These are phyloP conservation scores for Hemicordylus capensis DNA, from an alignment of 2,113 vertebrate species.

Conservation along the genomic window DNA sequence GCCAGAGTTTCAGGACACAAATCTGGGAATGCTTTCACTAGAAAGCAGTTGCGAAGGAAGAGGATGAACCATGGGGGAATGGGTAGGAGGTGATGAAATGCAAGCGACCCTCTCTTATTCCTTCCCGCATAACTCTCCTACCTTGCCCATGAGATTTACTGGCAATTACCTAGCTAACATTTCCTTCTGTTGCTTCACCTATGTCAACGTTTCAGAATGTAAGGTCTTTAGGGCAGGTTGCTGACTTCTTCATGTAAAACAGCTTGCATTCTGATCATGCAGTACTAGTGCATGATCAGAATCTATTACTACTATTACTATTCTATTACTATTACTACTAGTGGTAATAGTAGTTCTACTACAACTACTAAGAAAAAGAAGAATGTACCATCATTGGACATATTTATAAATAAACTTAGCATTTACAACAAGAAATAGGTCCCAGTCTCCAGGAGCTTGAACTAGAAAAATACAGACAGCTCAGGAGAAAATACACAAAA, in stretches of 20 bases:
- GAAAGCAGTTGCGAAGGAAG: too few relatives aligned
- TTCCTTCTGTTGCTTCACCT: background rate
- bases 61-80: too few relatives aligned
- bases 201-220: background rate
- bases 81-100: too few relatives aligned
- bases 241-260: background rate
- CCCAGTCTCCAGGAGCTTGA: background rate
- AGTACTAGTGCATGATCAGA: background rate
- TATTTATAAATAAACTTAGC: too few relatives aligned
- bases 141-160: background rate
- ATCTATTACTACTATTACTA: background rate
- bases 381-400: background rate
- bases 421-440: background rate
- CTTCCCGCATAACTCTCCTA: too few relatives aligned
- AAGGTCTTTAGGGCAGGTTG: background rate
- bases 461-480: background rate
- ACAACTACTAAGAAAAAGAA: too few relatives aligned
- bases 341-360: too few relatives aligned
- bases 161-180: background rate
- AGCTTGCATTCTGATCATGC: background rate
- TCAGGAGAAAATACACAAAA: background rate
- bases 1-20: too few relatives aligned
- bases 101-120: too few relatives aligned
- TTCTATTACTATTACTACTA: background rate
- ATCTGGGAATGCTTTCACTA: too few relatives aligned